These are phyloP conservation scores for Ylistrum balloti DNA, from an alignment of 1,140 invertebrate species.

Conservation along the genomic window DNA sequence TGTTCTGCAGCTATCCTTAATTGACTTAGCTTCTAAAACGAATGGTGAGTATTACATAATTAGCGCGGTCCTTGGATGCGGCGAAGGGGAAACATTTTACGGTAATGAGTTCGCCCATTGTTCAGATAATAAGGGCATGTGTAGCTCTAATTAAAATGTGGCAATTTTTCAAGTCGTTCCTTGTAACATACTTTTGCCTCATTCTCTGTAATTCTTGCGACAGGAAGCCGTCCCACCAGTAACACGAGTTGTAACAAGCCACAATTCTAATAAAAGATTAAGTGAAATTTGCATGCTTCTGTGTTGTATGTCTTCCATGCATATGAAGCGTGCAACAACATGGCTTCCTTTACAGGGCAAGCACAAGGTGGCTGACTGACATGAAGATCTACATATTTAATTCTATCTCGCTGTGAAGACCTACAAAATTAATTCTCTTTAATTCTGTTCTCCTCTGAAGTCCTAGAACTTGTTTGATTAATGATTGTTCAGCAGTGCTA, in stretches of 20 bases:
- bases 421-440: background rate
- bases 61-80: background rate
- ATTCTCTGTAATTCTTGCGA: background rate
- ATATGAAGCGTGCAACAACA: slow-evolving; percentile 2
- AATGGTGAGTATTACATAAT: slow-evolving; percentile 36
- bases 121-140: slow-evolving; percentile 20
- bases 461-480: background rate
- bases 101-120: slow-evolving; percentile 30
- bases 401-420: background rate
- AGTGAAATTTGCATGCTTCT: slow-evolving; percentile 30
- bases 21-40: slow-evolving; percentile 39
- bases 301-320: slow-evolving; percentile 18
- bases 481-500: background rate
- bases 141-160: slow-evolving; percentile 35
- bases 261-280: slow-evolving; percentile 28
- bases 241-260: slow-evolving; percentile 1
- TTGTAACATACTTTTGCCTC: slow-evolving; percentile 11
- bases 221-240: slow-evolving; percentile 14
- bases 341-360: background rate
- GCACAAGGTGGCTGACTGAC: background rate
- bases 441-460: background rate
- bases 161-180: slow-evolving; percentile 24
- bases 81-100: slow-evolving; percentile 31
- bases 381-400: slow-evolving; percentile 5
- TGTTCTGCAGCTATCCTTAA: slow-evolving; percentile 2